Evolutionary conservation across 2,113 vertebrate genomes (phyloP), one percentile per base, ranked within the genome.

Genomic region (Gymnarchus niloticus): DNA sequence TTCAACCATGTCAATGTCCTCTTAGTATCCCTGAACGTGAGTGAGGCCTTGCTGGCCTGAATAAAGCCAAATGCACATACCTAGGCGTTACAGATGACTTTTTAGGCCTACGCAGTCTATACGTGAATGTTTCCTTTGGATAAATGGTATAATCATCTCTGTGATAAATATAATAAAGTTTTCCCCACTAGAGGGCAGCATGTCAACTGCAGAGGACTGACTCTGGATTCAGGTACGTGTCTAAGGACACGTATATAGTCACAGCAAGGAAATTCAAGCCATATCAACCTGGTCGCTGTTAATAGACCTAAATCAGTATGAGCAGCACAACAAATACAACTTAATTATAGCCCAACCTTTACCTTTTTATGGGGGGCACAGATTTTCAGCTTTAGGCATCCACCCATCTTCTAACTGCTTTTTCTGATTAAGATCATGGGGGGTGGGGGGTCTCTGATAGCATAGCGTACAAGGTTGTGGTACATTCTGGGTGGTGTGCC

Each of bases 151-250:
- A n/a, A n/a, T n/a, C n/a, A n/a, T n/a, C n/a, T n/a, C n/a, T n/a
- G n/a, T n/a, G n/a, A n/a, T n/a, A n/a, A n/a, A n/a, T n/a, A n/a
- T n/a, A 77, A 77, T 48, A 51, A 52, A 23, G 9, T 82, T 86
- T n/a, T 88, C 84, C 44, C 61, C 93, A 88, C 80, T n/a, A 89
- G 94, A 89, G 82, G 94, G 94, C 88, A 94, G 92, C 54, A 92
- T 87, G 44, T 86, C 9, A 25, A 85, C 59, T 48, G 59, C 54
- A 4, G 88, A 87, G n/a, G 88, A 87, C 77, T 89, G 91, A 83
- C 90, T 87, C 89, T 91, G 54, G 1, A 86, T 86, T 77, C 14
- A 87, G 80, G 91, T 88, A 90, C 89, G 88, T 91, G 91, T 88
- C 89, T 92, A 21, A 48, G 44, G 2, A 48, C 77, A 80, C 77